Evolutionary conservation across 2,888 invertebrate species (phyloP), one percentile per base, ranked within the genome.

Genomic region (Myathropa florea): DNA sequence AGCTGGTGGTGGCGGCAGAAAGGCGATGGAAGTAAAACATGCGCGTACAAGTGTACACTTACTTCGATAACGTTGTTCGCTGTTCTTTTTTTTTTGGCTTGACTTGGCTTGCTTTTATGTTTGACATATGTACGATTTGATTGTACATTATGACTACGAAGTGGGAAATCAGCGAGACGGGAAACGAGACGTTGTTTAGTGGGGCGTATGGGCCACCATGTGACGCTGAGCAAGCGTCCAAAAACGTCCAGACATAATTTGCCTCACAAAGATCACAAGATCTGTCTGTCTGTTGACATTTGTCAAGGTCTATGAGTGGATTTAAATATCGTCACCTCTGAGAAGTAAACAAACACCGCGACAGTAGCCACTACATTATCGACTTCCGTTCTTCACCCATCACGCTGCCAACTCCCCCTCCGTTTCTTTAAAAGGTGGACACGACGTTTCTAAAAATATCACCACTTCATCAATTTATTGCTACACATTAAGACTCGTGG

Each of bases 401-500:
- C 28, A 1, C 14, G 10, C 36, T 9, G 14, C 30, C 33, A 33
- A 12, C 18, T 33, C n/a, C 14, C 24, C 36, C 30, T 6, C 4
- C 46, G 3, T 72, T 83, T 73, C 72, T 67, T 39, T n/a, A 65
- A 55, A 30, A 76, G 71, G 67, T 59, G 63, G 76, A 72, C 70
- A 60, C 65, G 71, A 71, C 67, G 67, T 18, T 46, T 46, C 46
- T 46, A 46, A 46, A 77, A 77, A 75, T 63, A 81, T 81, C 84
- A 85, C 59, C 84, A 85, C 81, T 77, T 81, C 76, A 85, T 77
- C 76, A 81, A 77, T 81, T 85, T 85, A 85, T 84, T 84, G 36
- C 81, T 81, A 73, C 83, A 83, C 67, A 79, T 77, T 85, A 63
- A 60, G 61, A 68, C 68, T 33, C 63, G 33, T 68, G 26, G 70